Evolutionary conservation across 2,888 invertebrate genomes (phyloP).

Genomic region (Serrognathus titanus): DNA sequence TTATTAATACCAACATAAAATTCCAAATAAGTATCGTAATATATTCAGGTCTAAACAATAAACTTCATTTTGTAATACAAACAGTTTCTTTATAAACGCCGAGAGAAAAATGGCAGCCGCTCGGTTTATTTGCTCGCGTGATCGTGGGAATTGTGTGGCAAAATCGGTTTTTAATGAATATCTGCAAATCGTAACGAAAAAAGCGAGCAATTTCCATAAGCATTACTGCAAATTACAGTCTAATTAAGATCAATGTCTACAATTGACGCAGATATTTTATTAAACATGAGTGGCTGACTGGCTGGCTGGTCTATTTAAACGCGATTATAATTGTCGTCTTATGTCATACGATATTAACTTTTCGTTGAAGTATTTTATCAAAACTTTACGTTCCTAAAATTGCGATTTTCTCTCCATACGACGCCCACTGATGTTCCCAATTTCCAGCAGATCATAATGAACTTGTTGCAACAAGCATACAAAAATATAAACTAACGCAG

Average conservation of each 20-base stretch:
- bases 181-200: constrained; percentile 24
- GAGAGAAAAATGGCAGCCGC: constrained; percentile 4
- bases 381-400: no score
- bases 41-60: constrained; percentile 11
- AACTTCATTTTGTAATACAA: constrained; percentile 5
- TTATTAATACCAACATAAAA: constrained; percentile 12
- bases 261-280: constrained; percentile 10
- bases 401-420: no score
- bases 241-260: constrained; percentile 13
- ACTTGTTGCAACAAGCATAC: no score
- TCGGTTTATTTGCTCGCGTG: constrained; percentile 20
- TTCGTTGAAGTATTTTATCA: no score
- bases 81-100: constrained; percentile 1
- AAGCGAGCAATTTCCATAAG: constrained; percentile 19
- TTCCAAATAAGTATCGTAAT: constrained; percentile 11
- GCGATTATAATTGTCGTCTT: no score
- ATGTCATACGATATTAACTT: no score
- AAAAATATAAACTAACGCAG: no score
- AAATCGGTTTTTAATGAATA: constrained; percentile 26
- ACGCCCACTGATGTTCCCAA: no score
- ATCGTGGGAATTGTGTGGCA: constrained; percentile 25
- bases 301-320: no score
- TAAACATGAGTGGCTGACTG: not conserved
- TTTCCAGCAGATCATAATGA: no score
- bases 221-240: constrained; percentile 13